phyloP scores from a whole-genome alignment of 1,140 invertebrate genomes.

The Pseudomyrmex sp. region DNA sequence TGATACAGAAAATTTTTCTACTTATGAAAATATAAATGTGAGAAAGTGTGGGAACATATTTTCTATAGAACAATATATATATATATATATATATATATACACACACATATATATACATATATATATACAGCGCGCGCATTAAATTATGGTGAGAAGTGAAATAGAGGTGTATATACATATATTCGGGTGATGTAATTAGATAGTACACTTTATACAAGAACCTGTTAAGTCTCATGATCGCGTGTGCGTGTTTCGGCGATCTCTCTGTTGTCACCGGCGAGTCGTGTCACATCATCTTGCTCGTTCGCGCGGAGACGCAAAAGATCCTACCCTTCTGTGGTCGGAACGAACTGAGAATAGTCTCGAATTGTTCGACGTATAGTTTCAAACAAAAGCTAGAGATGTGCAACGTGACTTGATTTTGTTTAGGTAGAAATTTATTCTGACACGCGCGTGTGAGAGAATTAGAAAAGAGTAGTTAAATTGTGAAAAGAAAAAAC shows the following conservation, averaged over 20 bases:
- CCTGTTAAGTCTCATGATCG: neutral
- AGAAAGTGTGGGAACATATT: conserved; percentile 69
- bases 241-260: neutral
- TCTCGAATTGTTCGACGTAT: too few species aligned
- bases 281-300: neutral
- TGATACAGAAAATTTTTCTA: conserved; percentile 73
- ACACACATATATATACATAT: too few species aligned
- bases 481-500: neutral
- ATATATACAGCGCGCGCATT: neutral
- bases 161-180: neutral
- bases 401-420: neutral
- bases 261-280: neutral
- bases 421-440: conserved; percentile 51
- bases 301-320: neutral
- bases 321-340: too few species aligned
- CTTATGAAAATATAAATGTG: conserved; percentile 67
- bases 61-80: conserved; percentile 63
- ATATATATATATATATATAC: too few species aligned
- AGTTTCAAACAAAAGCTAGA: neutral
- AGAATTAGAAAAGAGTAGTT: conserved; percentile 9
- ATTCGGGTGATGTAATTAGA: conserved; percentile 1
- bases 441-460: neutral
- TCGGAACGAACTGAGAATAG: too few species aligned
- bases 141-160: conserved; percentile 30
- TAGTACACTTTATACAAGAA: too few species aligned